Conservation (phyloP, 2,888 invertebrate species). For the Druceiella hillmani region DNA sequence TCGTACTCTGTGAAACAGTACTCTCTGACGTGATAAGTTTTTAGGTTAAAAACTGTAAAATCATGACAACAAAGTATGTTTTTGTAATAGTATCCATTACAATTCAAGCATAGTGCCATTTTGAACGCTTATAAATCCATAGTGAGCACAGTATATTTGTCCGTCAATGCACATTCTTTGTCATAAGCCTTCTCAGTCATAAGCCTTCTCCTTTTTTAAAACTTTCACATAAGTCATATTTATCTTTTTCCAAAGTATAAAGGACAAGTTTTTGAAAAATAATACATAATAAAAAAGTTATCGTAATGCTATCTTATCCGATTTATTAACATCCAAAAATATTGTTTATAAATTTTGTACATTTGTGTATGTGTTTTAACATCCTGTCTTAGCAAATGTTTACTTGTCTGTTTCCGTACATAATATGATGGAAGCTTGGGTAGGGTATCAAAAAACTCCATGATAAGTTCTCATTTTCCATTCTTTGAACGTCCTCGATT, state of each 20-base stretch:
- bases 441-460: constrained; percentile 7
- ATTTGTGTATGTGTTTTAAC: constrained; percentile 7
- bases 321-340: constrained; percentile 6
- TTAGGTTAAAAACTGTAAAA: too few relatives aligned
- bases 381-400: constrained; percentile 6
- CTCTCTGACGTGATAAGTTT: too few relatives aligned
- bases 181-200: constrained; percentile 3
- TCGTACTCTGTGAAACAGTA: constrained; percentile 21
- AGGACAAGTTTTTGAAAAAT: constrained; percentile 7
- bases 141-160: constrained; percentile 3
- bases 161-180: constrained; percentile 5
- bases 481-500: too few relatives aligned
- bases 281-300: constrained; percentile 6
- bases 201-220: constrained; percentile 2
- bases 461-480: constrained; percentile 5
- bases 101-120: constrained; percentile 3
- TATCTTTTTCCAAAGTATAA: constrained; percentile 8
- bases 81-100: constrained; percentile 6
- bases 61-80: constrained; percentile 5
- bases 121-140: constrained; percentile 5
- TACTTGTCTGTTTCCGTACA: constrained; percentile 7
- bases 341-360: constrained; percentile 7
- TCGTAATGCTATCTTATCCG: constrained; percentile 4
- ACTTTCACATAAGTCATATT: constrained; percentile 9
- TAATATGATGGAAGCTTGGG: constrained; percentile 9